Base-by-base conservation (phyloP, 2,113 vertebrate genomes). In the Forbesichthys papilliferus region DNA sequence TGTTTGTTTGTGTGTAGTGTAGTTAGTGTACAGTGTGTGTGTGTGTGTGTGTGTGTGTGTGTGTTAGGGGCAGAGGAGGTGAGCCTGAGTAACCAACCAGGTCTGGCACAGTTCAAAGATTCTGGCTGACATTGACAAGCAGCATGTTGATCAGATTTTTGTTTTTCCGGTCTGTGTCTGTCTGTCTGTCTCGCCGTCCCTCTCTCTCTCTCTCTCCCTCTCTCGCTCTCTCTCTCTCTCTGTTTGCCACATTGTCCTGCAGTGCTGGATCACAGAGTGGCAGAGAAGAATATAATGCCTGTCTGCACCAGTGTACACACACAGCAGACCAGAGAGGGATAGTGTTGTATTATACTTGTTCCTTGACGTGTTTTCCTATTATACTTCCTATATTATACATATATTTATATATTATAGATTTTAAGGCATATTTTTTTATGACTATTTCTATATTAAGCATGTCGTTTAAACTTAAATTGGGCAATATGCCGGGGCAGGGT, bases 61-160 rank as follows among this genome's bases (percentile, higher is more conserved):
- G 59, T 61, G 55, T 57, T 27, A 27, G 27, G 27, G 27, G 27
- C 27, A 27, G 27, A 27, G 27, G 27, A 27, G 5, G 11, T 48
- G 42, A 48, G 60, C n/a, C 5, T 62, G 18, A 52, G 11, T 65
- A 51, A 66, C 42, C 64, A 68, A 73, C 62, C 64, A 53, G 77
- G 64, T 61, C 55, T 9, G 71, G 75, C 66, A 79, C 68, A 72
- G 75, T 71, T 84, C 71, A 74, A 51, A 69, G 65, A 66, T 63
- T 56, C 47, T 64, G 48, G 47, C 61, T 70, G 80, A 78, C 74
- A 78, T 27, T 85, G 83, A 74, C 27, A 72, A 81, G 74, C 74
- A 73, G 79, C 36, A 61, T 79, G 80, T 72, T 55, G 55, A 68
- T 75, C 64, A 57, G 72, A 51, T 42, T 18, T 60, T 6, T 27